phyloP scores from a whole-genome alignment of 2,888 invertebrate genomes.

The Orchesellides sinensis region DNA sequence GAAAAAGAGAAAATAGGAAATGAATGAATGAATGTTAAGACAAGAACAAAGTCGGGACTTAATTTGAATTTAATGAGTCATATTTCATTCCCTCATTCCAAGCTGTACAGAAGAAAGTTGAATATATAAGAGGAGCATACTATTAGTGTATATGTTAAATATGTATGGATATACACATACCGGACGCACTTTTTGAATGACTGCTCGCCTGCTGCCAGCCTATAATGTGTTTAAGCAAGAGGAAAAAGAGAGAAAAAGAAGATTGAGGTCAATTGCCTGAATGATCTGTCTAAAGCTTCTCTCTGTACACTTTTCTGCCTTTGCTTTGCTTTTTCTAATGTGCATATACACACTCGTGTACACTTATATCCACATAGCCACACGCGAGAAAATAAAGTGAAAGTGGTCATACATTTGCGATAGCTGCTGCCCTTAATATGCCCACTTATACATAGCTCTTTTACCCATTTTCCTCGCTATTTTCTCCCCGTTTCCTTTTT shows the following conservation, averaged over 20 bases:
- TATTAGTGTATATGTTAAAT: background rate
- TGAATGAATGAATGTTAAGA: constrained; percentile 56
- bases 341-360: too few species aligned
- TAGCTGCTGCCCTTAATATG: constrained; percentile 25
- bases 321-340: constrained; percentile 28
- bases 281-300: constrained; percentile 64
- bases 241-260: constrained; percentile 37
- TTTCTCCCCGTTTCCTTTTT: constrained; percentile 20
- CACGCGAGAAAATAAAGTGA: background rate
- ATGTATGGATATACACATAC: background rate
- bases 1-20: constrained; percentile 16
- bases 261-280: constrained; percentile 69
- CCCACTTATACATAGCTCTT: background rate
- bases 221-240: constrained; percentile 10
- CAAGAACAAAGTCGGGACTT: constrained; percentile 61
- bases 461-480: constrained; percentile 4
- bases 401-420: constrained; percentile 33
- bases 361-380: too few species aligned
- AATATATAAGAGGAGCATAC: background rate
- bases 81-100: constrained; percentile 58
- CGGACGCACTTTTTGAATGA: constrained; percentile 9
- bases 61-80: constrained; percentile 70
- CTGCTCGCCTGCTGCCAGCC: background rate
- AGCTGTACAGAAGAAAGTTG: constrained; percentile 11
- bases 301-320: constrained; percentile 13